These are phyloP conservation scores for Dicroscelio sp. DNA, from an alignment of 2,888 invertebrate genomes.

Conservation along the genomic window DNA sequence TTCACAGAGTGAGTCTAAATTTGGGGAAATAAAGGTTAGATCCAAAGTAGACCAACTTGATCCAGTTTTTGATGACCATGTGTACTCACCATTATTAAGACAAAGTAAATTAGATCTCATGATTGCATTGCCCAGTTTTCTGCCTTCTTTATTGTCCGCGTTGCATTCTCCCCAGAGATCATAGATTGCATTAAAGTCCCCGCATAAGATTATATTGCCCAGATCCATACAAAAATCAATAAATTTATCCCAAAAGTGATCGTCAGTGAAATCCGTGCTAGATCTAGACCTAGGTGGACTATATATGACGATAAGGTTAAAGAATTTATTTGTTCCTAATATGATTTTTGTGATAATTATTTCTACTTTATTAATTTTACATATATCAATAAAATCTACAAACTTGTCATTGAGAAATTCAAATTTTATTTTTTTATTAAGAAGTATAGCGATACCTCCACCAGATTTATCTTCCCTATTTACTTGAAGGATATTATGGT, in stretches of 20 bases:
- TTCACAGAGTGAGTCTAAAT: too few relatives aligned
- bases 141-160: not conserved
- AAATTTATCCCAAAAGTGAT: not conserved
- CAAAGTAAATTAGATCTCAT: not conserved
- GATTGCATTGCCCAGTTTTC: not conserved
- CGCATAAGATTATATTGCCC: not conserved
- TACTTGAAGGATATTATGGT: not conserved
- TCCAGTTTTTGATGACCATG: not conserved
- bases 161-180: not conserved
- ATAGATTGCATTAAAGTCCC: not conserved
- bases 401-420: not conserved
- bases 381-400: not conserved
- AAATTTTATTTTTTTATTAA: slow-evolving; percentile 17
- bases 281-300: not conserved
- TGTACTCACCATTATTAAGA: not conserved
- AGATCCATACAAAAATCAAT: not conserved
- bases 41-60: not conserved
- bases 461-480: not conserved
- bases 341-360: not conserved
- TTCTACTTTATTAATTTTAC: not conserved
- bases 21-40: not conserved
- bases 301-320: not conserved
- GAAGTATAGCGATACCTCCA: not conserved
- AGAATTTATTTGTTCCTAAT: not conserved
- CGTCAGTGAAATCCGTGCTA: not conserved